Base-by-base conservation (phyloP, 2,113 vertebrate species). In the Chrysemys picta region DNA sequence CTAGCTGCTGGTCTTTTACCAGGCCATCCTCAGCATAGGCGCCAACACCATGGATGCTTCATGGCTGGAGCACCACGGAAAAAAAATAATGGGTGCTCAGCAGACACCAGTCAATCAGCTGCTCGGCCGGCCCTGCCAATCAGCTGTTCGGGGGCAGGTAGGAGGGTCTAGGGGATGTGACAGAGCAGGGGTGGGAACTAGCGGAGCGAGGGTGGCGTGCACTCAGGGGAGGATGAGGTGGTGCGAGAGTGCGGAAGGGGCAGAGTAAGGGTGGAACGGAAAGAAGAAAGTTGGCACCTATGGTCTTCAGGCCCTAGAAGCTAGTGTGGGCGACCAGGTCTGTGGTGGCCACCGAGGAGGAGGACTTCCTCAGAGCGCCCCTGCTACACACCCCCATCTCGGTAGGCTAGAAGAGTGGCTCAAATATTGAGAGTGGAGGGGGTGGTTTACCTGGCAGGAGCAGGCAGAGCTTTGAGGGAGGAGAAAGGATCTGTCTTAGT, bases 401-500 rank as follows among this genome's bases (percentile, higher is more conserved):
- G 4, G 35, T n/a, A 69, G 65, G n/a, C 19, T 72, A 38, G 31
- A 57, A 57, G 17, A 7, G 13, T 29, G 8, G 80, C 62, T 38
- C 3, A n/a, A 17, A 38, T 31, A 21, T 14, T 72, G n/a, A 42
- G 69, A 42, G 69, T 42, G 8, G 13, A 38, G n/a, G 11, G 42
- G 21, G 75, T 42, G 8, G 31, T 69, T 85, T 85, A 8, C 19
- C 10, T 95, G 88, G 59, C 78, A 82, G 53, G 45, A 87, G 38
- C 16, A n/a, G 16, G 62, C 0, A 1, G 0, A 1, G 93, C 72
- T 45, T 42, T 45, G 72, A 75, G 10, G 19, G n/a, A 89, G 91
- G 17, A 38, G 75, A 82, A 92, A 79, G 12, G 90, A 85, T 31
- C 38, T 5, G 19, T 53, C 90, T 62, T 93, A 38, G 35, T 82